These are phyloP conservation scores for Lindbergichthys nudifrons DNA, from an alignment of 2,797 vertebrate genomes.

Conservation along the genomic window DNA sequence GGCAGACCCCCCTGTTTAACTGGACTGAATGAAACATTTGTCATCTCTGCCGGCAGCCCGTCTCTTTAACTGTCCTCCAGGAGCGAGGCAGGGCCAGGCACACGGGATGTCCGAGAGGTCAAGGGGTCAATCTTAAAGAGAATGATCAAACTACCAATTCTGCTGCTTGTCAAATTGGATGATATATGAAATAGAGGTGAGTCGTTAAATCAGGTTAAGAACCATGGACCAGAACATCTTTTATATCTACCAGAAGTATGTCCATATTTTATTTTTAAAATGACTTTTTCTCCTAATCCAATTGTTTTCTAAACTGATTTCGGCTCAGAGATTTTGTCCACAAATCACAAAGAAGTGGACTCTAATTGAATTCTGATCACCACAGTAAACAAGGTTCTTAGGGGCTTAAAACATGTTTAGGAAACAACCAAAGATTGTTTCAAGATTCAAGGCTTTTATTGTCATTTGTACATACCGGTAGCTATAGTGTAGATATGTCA, in stretches of 20 bases:
- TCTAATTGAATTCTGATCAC: background rate
- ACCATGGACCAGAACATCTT: background rate
- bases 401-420: background rate
- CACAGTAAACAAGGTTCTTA: background rate
- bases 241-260: background rate
- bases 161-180: constrained; percentile 41
- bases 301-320: background rate
- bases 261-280: background rate
- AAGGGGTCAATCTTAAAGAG: constrained; percentile 60
- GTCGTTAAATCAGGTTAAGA: constrained; percentile 11
- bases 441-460: no score
- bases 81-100: constrained; percentile 36
- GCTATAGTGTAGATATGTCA: no score
- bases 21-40: constrained; percentile 75
- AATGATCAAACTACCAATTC: constrained; percentile 60
- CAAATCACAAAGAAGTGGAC: background rate
- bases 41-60: constrained; percentile 67
- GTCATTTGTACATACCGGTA: no score
- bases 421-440: no score
- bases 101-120: constrained; percentile 43
- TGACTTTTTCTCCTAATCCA: no score
- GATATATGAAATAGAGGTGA: constrained; percentile 22
- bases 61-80: constrained; percentile 63
- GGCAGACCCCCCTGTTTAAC: constrained; percentile 72
- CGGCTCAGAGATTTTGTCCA: background rate